Percentiles rank a stretch among this genome's conserved stretches.
These are phyloP conservation scores for Cisticola juncidis DNA, from an alignment of 2,113 vertebrate genomes.

Conservation along the genomic window DNA sequence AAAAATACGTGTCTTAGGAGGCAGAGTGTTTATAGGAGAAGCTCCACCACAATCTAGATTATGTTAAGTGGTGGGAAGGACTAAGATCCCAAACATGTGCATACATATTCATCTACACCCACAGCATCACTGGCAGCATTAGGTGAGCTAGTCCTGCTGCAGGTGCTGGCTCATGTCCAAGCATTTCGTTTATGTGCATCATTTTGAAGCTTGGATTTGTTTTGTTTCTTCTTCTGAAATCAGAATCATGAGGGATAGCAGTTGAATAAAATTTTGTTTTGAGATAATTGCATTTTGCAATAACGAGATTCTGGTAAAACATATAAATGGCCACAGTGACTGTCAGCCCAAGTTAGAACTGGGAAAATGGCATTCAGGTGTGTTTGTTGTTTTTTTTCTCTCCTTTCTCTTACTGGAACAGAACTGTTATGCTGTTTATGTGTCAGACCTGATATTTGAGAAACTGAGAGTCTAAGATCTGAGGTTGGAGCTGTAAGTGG, in stretches of 20 bases:
- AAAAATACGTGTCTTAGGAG: not conserved
- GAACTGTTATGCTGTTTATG: not conserved
- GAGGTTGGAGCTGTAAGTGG: not conserved
- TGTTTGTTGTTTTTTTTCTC: not conserved
- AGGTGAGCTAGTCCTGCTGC: not conserved
- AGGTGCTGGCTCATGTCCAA: not conserved
- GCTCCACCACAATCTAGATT: constrained; percentile 5
- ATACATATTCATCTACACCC: constrained; percentile 23
- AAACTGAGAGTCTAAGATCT: not conserved
- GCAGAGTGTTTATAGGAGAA: constrained; percentile 24
- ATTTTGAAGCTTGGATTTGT: not conserved
- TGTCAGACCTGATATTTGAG: not conserved
- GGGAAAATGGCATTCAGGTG: not conserved
- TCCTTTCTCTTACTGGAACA: not conserved
- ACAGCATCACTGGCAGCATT: not conserved
- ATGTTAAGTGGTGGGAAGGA: constrained; percentile 52
- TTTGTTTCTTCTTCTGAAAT: not conserved
- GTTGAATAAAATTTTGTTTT: not conserved
- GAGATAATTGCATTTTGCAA: not conserved
- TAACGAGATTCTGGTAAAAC: not conserved
- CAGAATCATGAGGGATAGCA: accelerated
- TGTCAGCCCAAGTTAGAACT: not conserved
- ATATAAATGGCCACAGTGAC: not conserved
- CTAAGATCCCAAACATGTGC: constrained; percentile 15
- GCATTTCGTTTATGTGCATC: not conserved